These are phyloP conservation scores for Limonius californicus DNA, from an alignment of 1,140 invertebrate species.

Conservation along the genomic window DNA sequence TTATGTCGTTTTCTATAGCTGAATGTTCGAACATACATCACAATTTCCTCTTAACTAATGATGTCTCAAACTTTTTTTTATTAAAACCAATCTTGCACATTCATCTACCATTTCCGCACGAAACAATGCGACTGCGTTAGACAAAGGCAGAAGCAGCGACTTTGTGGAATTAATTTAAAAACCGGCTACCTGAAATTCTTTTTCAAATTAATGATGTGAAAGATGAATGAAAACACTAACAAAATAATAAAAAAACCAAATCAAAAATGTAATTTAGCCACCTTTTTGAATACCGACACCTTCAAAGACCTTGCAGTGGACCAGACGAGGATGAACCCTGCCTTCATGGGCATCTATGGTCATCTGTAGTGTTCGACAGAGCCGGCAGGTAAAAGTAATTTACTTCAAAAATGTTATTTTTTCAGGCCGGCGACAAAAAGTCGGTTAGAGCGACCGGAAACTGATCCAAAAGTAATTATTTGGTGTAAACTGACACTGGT, in stretches of 20 bases:
- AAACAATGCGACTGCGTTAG: not conserved
- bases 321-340: not conserved
- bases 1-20: no score
- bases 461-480: constrained; percentile 7
- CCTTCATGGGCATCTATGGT: no score
- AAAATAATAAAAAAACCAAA: constrained; percentile 25
- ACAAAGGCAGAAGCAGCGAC: not conserved
- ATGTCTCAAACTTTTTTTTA: no score
- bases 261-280: constrained; percentile 19
- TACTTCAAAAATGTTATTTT: constrained; percentile 3
- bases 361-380: not conserved
- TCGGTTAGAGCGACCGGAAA: constrained; percentile 4
- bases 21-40: no score
- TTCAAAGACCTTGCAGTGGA: constrained; percentile 18
- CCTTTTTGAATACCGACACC: constrained; percentile 23
- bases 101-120: no score
- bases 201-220: constrained; percentile 25
- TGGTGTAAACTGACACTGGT: not conserved
- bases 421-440: constrained; percentile 2
- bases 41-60: no score
- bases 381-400: not conserved
- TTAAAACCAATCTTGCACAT: no score
- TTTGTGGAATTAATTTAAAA: constrained; percentile 21
- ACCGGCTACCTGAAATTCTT: constrained; percentile 27
- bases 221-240: constrained; percentile 30